These are phyloP conservation scores for Otolemur garnettii DNA, from an alignment of 2,113 vertebrate species.

Conservation along the genomic window DNA sequence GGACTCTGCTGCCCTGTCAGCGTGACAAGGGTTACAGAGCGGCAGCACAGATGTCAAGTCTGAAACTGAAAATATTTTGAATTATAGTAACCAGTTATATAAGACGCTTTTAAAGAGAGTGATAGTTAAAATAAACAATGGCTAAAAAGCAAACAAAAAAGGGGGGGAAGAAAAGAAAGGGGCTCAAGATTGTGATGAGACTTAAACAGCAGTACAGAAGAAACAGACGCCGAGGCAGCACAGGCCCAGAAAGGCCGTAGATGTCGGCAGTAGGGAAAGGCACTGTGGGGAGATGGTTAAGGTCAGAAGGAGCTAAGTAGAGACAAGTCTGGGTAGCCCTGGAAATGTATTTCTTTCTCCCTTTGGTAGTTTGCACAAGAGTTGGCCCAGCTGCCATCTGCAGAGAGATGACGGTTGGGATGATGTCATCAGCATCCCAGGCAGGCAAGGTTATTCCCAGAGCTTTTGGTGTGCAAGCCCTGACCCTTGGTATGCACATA, in stretches of 20 bases:
- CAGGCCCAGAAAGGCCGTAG: background rate
- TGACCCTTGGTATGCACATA: background rate
- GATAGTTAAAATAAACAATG: background rate
- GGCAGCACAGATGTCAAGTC: background rate
- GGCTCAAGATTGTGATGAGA: background rate
- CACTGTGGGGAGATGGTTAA: background rate
- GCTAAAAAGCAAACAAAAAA: background rate
- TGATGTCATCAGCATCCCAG: background rate
- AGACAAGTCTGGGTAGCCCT: background rate
- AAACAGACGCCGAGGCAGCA: background rate
- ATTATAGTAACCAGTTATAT: background rate
- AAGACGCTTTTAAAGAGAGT: background rate
- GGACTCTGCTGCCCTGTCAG: background rate
- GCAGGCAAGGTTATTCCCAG: constrained; percentile 11
- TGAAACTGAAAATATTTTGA: background rate
- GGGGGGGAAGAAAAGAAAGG: background rate
- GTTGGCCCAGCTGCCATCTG: background rate
- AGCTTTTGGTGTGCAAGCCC: background rate
- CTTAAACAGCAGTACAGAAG: background rate
- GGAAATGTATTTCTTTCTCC: background rate
- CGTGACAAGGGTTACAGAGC: background rate
- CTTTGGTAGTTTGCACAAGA: background rate
- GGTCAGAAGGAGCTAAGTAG: background rate
- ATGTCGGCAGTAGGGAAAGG: background rate
- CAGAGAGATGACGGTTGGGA: background rate